Conservation (phyloP, 2,888 invertebrate genomes). For the Melangyna quadrimaculata region DNA sequence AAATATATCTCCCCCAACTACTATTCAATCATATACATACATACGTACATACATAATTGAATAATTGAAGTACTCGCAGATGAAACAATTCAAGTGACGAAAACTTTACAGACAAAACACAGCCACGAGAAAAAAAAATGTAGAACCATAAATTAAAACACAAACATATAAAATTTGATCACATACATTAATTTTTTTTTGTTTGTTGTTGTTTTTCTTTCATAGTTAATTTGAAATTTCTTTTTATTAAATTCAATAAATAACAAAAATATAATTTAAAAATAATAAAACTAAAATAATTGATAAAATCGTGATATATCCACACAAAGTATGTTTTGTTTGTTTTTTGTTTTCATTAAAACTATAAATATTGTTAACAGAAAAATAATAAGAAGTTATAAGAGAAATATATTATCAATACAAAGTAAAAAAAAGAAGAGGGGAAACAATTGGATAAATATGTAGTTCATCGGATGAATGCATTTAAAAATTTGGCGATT, state of each 20-base stretch:
- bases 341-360: conserved; percentile 39
- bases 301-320: conserved; percentile 67
- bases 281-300: conserved; percentile 71
- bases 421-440: conserved; percentile 37
- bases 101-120: background rate
- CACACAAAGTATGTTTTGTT: conserved; percentile 52
- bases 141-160: conserved; percentile 47
- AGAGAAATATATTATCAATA: conserved; percentile 27
- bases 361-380: conserved; percentile 57
- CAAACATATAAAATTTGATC: conserved; percentile 73
- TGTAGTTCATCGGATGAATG: conserved; percentile 24
- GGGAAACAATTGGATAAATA: background rate
- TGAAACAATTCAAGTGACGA: background rate
- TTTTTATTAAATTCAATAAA: conserved; percentile 76
- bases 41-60: too few species aligned
- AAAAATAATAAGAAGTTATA: conserved; percentile 33
- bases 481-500: conserved; percentile 29
- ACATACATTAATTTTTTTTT: conserved; percentile 76
- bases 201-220: conserved; percentile 51
- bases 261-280: conserved; percentile 75
- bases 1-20: too few species aligned
- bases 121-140: background rate
- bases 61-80: background rate
- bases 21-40: background rate
- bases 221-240: conserved; percentile 66